phyloP scores from a whole-genome alignment of 2,113 vertebrate genomes.

The Perccottus glenii region DNA sequence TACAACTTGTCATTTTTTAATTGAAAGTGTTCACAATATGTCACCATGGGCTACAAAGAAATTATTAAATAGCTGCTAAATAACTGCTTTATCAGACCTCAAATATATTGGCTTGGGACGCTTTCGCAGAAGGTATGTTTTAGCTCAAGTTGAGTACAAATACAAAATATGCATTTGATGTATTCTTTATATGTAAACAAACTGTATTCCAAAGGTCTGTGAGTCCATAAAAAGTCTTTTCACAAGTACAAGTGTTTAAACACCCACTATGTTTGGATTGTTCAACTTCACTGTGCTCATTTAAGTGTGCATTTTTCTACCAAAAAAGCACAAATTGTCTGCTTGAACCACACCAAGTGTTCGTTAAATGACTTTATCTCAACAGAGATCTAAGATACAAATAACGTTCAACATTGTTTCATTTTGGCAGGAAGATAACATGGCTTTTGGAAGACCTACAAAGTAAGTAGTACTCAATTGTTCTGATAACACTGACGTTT shows the following conservation, averaged over 20 bases:
- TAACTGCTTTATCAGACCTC: too few species aligned
- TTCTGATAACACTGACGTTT: background rate
- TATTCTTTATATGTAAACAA: background rate
- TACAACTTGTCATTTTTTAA: too few species aligned
- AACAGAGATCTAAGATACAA: background rate
- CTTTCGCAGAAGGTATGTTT: too few species aligned
- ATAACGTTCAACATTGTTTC: background rate
- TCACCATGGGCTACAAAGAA: too few species aligned
- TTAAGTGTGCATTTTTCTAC: background rate
- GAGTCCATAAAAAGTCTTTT: too few species aligned
- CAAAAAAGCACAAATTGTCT: background rate
- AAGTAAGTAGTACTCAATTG: slow-evolving; percentile 83
- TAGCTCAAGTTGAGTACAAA: too few species aligned
- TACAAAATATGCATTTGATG: too few species aligned
- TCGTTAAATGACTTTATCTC: background rate
- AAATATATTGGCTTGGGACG: background rate
- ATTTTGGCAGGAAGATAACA: slow-evolving; percentile 92
- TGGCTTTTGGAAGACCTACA: slow-evolving; percentile 98
- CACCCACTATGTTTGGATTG: background rate
- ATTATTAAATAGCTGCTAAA: too few species aligned
- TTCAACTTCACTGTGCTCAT: background rate
- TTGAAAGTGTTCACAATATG: too few species aligned
- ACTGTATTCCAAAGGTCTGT: too few species aligned
- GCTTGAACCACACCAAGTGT: background rate
- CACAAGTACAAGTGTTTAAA: too few species aligned